phyloP scores from a whole-genome alignment of 1,140 invertebrate genomes.

The Stegodyphus mimosarum region DNA sequence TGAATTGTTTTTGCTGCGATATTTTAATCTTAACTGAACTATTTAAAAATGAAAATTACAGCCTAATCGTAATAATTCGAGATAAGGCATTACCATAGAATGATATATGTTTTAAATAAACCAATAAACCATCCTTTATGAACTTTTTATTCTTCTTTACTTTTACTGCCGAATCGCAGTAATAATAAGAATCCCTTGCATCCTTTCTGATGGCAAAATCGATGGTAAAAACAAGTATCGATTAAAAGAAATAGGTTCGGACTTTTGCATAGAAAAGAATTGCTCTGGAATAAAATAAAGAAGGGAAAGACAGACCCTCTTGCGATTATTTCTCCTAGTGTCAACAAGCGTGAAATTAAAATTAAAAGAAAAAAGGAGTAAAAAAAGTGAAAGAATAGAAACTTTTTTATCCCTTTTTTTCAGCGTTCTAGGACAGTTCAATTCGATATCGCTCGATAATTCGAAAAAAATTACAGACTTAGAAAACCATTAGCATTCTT shows the following conservation, averaged over 20 bases:
- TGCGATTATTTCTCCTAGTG: slow-evolving; percentile 4
- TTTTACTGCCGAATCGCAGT: neutral
- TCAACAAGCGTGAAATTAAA: slow-evolving; percentile 24
- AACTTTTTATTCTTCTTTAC: neutral
- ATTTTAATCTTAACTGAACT: no score
- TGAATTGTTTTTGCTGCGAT: no score
- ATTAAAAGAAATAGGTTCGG: neutral
- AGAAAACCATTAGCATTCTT: neutral
- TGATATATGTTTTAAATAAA: no score
- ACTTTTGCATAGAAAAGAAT: neutral
- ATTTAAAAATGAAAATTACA: no score
- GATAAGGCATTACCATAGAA: no score
- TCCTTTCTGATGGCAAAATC: slow-evolving; percentile 5
- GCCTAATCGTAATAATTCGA: no score
- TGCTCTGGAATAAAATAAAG: no score
- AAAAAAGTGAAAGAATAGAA: no score
- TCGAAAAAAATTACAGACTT: neutral
- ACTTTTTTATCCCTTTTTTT: no score
- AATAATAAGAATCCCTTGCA: slow-evolving; percentile 1
- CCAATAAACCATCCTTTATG: no score
- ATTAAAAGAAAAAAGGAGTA: neutral
- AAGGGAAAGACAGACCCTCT: neutral
- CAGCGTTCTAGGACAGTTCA: no score
- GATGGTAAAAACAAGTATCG: neutral
- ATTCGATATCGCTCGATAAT: neutral